Base-by-base conservation (phyloP, 2,113 vertebrate genomes). In the Ardeotis arabs region DNA sequence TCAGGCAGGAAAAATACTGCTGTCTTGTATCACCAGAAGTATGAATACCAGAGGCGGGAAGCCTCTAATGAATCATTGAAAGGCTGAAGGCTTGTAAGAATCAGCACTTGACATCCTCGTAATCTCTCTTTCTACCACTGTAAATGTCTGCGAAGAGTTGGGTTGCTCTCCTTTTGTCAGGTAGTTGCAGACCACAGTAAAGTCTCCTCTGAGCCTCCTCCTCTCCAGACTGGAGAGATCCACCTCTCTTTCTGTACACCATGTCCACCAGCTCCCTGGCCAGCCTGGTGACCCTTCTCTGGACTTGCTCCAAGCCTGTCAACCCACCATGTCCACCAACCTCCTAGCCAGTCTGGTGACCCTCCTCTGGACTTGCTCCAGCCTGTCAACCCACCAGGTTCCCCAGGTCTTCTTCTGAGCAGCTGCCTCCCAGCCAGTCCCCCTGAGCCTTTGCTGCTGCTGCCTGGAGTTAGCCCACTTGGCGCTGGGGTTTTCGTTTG, bases 221-320 rank as follows among this genome's bases (percentile, higher is more conserved):
- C 0, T 8, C 31, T 64, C 35, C 56, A 56, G 50, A 23, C 33
- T 13, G 44, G 37, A 47, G 29, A 29, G 41, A 28, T 18, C 5
- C 35, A 52, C 15, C 13, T 59, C 41, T 67, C 35, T 79, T 15
- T 21, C 29, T 5, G 3, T n/a, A 12, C 2, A 1, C 25, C 5
- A 8, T 10, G 9, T 35, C n/a, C 1, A 0, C 50, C 35, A 73
- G 12, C 16, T 6, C 31, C 29, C 28, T 6, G 9, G 22, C n/a
- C 76, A 47, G 12, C 23, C 20, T 53, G 29, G 33, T 21, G 35
- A 39, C 39, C 39, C 39, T 39, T 8, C 39, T 39, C 39, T 39
- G 39, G 39, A 39, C 39, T 39, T 39, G 39, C 39, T 39, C 39
- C 39, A n/a, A 39, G 39, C 39, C 39, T 39, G 39, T 39, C 39